Conservation (phyloP, 2,113 vertebrate genomes). For the Capra hircus region DNA sequence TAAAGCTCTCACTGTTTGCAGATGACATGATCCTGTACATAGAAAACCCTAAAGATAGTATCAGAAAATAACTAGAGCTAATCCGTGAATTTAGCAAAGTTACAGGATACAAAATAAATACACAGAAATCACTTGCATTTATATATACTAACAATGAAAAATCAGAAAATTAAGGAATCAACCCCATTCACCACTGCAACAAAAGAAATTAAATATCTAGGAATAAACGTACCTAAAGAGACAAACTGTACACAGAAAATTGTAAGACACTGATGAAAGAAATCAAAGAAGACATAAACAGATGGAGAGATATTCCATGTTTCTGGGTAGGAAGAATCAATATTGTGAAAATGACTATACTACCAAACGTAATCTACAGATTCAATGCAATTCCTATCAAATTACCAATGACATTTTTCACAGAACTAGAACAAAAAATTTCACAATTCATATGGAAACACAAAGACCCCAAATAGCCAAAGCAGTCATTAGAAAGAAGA, state of each 20-base stretch:
- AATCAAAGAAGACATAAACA: not conserved
- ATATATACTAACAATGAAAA: not conserved
- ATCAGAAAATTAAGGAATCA: not conserved
- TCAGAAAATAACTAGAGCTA: not conserved
- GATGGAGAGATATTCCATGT: not conserved
- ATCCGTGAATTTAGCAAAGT: not conserved
- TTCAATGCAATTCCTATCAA: not conserved
- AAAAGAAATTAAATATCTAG: not conserved
- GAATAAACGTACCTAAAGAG: not conserved
- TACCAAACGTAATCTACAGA: not conserved
- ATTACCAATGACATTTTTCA: not conserved
- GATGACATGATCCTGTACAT: not conserved
- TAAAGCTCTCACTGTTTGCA: not conserved
- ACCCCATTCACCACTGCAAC: not conserved
- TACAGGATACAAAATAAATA: not conserved
- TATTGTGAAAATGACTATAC: not conserved
- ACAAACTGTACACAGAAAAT: not conserved
- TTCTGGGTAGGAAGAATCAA: not conserved
- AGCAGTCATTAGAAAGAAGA: not conserved
- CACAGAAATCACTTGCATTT: not conserved
- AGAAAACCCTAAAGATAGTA: not conserved
- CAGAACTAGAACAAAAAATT: not conserved
- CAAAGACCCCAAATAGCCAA: not conserved
- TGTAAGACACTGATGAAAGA: not conserved
- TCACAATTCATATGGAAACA: not conserved